Evolutionary conservation across 2,888 invertebrate genomes (phyloP).

Genomic region (Augiades crinisus): DNA sequence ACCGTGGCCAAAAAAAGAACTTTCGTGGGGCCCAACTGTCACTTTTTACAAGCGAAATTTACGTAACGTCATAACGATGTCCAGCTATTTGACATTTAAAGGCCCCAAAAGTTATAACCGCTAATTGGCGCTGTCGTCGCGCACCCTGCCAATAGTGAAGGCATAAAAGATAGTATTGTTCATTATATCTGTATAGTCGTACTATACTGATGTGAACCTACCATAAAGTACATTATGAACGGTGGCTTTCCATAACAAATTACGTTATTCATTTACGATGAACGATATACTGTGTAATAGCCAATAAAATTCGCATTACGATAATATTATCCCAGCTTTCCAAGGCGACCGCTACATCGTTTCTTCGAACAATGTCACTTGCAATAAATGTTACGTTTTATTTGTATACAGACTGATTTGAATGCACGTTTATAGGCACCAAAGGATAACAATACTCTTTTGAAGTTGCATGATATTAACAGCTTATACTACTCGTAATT

Average conservation of each 20-base stretch:
- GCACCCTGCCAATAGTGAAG: too few relatives aligned
- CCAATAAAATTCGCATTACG: conserved; percentile 36
- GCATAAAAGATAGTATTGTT: too few relatives aligned
- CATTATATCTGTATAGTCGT: too few relatives aligned
- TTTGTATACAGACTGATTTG: conserved; percentile 1
- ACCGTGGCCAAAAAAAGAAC: too few relatives aligned
- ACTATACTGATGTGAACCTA: not conserved
- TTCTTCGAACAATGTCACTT: conserved; percentile 14
- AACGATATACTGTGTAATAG: conserved; percentile 34
- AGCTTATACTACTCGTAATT: too few relatives aligned
- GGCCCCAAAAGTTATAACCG: too few relatives aligned
- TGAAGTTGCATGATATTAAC: too few relatives aligned
- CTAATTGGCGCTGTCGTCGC: too few relatives aligned
- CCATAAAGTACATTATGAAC: conserved; percentile 14
- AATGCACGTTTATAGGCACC: not conserved
- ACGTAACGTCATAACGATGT: too few relatives aligned
- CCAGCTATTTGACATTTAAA: too few relatives aligned
- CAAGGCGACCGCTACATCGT: conserved; percentile 1
- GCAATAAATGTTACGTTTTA: conserved; percentile 18
- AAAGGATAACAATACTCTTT: not conserved
- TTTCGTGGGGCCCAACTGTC: too few relatives aligned
- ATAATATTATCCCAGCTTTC: conserved; percentile 32
- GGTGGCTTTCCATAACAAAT: conserved; percentile 33
- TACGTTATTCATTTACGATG: conserved; percentile 37
- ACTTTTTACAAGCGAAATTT: too few relatives aligned